Percentiles rank a stretch among this genome's conserved stretches.
phyloP scores from a whole-genome alignment of 2,113 vertebrate species.

The Pygoscelis adeliae region DNA sequence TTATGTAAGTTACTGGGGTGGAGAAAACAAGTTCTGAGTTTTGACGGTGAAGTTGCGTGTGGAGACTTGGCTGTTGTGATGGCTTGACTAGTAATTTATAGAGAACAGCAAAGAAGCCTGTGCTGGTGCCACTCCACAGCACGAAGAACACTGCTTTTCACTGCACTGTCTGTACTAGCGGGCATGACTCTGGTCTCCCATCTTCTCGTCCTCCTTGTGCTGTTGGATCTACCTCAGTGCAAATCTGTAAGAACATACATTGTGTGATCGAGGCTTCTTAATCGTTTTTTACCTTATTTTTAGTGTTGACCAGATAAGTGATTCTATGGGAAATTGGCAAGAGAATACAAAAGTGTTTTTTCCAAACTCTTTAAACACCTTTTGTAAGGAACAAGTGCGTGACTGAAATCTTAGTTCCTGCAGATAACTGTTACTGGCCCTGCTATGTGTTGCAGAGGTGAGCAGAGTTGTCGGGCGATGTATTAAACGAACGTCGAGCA shows the following conservation, averaged over 20 bases:
- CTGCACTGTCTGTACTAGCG: accelerated
- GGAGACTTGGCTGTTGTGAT: not conserved
- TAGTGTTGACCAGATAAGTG: not conserved
- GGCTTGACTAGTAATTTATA: not conserved
- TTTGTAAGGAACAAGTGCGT: not conserved
- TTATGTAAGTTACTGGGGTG: not conserved
- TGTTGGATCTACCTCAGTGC: not conserved
- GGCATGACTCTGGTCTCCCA: not conserved
- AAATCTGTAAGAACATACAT: not conserved
- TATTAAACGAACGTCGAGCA: not conserved
- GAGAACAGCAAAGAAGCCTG: not conserved
- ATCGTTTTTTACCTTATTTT: not conserved
- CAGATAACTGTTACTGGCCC: not conserved
- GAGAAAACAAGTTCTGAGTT: not conserved
- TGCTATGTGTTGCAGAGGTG: not conserved
- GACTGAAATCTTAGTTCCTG: not conserved
- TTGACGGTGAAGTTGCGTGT: not conserved
- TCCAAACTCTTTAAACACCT: not conserved
- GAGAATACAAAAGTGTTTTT: not conserved
- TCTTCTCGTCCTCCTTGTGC: not conserved
- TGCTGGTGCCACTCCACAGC: not conserved
- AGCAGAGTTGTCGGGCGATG: not conserved
- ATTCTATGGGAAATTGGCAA: not conserved
- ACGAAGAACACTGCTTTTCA: accelerated
- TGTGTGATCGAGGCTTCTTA: not conserved